Evolutionary conservation across 2,113 vertebrate species (phyloP), one percentile per base, ranked within the genome.

Genomic region (Formicarius rufipectus): DNA sequence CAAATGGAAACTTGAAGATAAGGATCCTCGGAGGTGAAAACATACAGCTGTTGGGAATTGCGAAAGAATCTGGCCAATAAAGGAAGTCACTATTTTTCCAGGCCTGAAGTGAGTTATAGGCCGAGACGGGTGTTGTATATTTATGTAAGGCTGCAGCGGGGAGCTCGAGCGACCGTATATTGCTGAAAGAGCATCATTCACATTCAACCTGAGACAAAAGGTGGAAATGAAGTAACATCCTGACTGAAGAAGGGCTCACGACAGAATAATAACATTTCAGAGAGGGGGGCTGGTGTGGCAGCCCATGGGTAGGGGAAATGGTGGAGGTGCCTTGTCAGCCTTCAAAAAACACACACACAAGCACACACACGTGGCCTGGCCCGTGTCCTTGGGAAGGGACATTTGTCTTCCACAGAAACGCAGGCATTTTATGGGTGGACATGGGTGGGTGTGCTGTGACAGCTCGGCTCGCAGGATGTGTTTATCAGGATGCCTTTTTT

Each of bases 151-250:
- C 98, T 98, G 97, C 98, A 98, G 98, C 98, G 74, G 98, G 99
- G 98, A 98, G 99, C 98, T 98, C 94, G 97, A 99, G 98, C 98
- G 97, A 98, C 98, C 78, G 98, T 99, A 98, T 99, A 99, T 99
- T 99, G 99, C 99, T 99, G 99, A 99, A 98, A 98, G 99, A 99
- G 98, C 99, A 99, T 97, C 98, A 98, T 98, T 99, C 98, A 95
- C 99, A 99, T 99, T 99, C 98, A 99, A 97, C 96, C 97, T 60
- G 96, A 98, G 98, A 99, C 99, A 99, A 99, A 99, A 99, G 99
- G 98, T 99, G 99, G 99, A 99, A 99, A 99, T 99, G 99, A 99
- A 99, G 99, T 98, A 99, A 99, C 98, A 99, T 99, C 99, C 99
- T 99, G 98, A 98, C 97, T 47, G 33, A 95, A 98, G 98, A 98